Evolutionary conservation across 2,797 vertebrate genomes (phyloP), one percentile per base, ranked within the genome.

Genomic region (Eulemur mongoz): DNA sequence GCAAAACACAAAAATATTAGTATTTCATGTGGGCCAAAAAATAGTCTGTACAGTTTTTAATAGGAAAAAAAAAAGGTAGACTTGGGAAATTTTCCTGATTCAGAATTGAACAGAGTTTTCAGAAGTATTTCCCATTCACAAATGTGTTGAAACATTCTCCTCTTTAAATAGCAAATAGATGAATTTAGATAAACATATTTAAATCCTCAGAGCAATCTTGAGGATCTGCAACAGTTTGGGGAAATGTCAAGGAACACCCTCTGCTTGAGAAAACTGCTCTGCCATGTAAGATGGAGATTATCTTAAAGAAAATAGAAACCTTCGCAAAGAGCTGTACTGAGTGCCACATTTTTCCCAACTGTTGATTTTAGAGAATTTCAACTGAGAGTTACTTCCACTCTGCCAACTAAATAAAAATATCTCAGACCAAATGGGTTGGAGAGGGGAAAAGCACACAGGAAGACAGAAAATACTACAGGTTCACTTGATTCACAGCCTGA

Each of bases 121-220:
- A 97, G 92, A 97, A 80, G 96, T 23, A 93, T 75, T 98, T 95
- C 93, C 79, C 92, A 97, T 97, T 98, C 97, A 96, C 35, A 96
- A 98, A 65, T 67, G 88, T 97, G 85, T 92, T 96, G 93, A 97
- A 98, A 97, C 97, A 93, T 95, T 98, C 94, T 94, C 92, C 50
- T 97, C 92, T 96, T 96, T 97, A 95, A 98, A 98, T 76, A 23
- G 69, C 89, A 98, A 98, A 98, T 92, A 98, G 97, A 98, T 96
- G 83, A 97, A 97, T 95, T 93, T 91, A 98, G 95, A 97, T 93
- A 98, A 98, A 98, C 94, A 96, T 89, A 97, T 90, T 98, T 96
- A 98, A 98, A 98, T 98, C 98, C 97, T 96, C 94, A 98, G 95
- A 96, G 95, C 96, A 95, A 97, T 94, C 95, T 96, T 94, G 80